Evolutionary conservation across 1,140 invertebrate genomes (phyloP).

Genomic region (Ruditapes philippinarum): DNA sequence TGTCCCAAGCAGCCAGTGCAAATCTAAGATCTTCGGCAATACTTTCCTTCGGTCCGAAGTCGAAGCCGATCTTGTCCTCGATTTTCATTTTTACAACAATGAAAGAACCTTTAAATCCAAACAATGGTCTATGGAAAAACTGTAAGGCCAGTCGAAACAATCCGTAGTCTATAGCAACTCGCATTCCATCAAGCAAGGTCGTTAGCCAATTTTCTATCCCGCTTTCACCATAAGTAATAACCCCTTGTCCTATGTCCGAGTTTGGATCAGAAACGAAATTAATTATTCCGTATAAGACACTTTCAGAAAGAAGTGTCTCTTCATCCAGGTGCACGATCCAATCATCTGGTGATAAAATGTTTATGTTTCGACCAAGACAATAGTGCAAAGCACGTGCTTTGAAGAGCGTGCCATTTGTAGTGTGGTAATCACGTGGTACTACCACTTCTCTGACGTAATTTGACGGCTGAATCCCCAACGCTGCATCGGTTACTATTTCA

Average conservation of each 20-base stretch:
- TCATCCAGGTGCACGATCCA: constrained; percentile 99
- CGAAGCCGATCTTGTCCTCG: constrained; percentile 96
- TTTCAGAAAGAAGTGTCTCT: constrained; percentile 97
- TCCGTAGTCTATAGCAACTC: constrained; percentile 96
- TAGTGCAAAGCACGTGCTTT: constrained; percentile 98
- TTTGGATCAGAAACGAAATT: constrained; percentile 97
- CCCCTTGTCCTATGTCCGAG: constrained; percentile 98
- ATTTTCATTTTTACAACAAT: constrained; percentile 91
- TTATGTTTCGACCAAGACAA: constrained; percentile 95
- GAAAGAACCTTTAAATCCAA: constrained; percentile 94
- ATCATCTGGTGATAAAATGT: constrained; percentile 94
- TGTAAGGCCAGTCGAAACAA: constrained; percentile 97
- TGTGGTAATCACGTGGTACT: constrained; percentile 94
- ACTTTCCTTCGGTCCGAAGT: constrained; percentile 97
- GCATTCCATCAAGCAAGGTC: constrained; percentile 97
- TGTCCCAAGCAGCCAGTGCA: constrained; percentile 93
- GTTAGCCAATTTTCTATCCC: constrained; percentile 98
- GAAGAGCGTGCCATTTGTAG: constrained; percentile 96
- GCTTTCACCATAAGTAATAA: constrained; percentile 99
- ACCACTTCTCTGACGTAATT: constrained; percentile 93
- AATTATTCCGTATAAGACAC: constrained; percentile 94
- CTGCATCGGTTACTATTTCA: constrained; percentile 98
- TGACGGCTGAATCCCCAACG: constrained; percentile 91
- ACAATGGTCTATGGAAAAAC: constrained; percentile 96
- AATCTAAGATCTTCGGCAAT: constrained; percentile 98